Percentiles rank a stretch among this genome's conserved stretches.
These are phyloP conservation scores for Pterocles gutturalis DNA, from an alignment of 2,113 vertebrate species.

Conservation along the genomic window DNA sequence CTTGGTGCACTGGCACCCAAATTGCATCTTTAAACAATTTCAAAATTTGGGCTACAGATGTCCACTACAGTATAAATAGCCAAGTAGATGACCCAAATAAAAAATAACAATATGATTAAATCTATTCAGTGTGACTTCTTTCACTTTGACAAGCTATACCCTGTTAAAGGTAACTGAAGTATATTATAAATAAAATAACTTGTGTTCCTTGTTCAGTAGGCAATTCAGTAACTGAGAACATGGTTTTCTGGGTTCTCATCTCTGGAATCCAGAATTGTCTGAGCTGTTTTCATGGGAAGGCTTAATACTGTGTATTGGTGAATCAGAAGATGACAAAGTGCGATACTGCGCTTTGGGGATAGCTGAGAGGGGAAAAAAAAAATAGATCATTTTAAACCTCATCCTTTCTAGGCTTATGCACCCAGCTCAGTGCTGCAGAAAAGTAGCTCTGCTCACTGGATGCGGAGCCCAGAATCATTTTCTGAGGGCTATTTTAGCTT, in stretches of 20 bases:
- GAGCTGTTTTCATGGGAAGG: background rate
- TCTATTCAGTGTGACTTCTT: background rate
- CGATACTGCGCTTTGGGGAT: accelerated
- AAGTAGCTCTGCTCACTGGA: background rate
- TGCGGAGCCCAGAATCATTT: background rate
- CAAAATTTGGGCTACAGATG: background rate
- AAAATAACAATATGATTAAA: background rate
- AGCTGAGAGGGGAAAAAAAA: background rate
- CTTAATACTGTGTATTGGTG: background rate
- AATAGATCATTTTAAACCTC: background rate
- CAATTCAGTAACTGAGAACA: background rate
- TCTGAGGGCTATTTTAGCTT: background rate
- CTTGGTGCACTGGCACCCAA: background rate
- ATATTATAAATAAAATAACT: background rate
- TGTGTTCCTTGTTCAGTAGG: background rate
- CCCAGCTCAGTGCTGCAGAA: background rate
- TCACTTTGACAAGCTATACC: background rate
- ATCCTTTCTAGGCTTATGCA: background rate
- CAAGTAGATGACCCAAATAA: background rate
- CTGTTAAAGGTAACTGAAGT: background rate
- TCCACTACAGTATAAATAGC: background rate
- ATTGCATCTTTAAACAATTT: background rate
- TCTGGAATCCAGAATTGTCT: background rate
- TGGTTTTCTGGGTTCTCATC: background rate
- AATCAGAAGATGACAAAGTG: background rate